Conservation (phyloP, 2,888 invertebrate species). For the Catocala nupta region DNA sequence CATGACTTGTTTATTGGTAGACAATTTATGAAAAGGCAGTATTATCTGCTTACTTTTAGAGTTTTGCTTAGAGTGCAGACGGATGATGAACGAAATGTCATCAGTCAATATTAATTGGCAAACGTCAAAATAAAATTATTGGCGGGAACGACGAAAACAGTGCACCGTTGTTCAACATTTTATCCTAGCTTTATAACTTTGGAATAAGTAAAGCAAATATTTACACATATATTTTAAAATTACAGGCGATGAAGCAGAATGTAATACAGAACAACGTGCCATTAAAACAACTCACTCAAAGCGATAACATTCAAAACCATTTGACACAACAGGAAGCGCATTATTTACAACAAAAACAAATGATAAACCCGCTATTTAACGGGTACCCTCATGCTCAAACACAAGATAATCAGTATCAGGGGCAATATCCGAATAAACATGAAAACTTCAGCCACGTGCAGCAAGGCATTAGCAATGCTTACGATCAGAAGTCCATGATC, state of each 20-base stretch:
- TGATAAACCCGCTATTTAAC: conserved; percentile 81
- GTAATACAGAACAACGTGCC: conserved; percentile 85
- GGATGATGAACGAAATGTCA: too few relatives aligned
- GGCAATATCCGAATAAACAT: conserved; percentile 78
- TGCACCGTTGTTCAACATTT: too few relatives aligned
- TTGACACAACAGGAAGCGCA: conserved; percentile 84
- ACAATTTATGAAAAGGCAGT: too few relatives aligned
- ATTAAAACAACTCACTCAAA: conserved; percentile 84
- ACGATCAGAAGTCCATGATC: conserved; percentile 79
- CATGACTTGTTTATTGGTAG: too few relatives aligned
- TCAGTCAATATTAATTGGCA: neutral
- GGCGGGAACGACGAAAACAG: neutral
- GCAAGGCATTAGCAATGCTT: conserved; percentile 81
- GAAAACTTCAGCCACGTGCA: conserved; percentile 80
- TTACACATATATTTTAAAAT: conserved; percentile 18
- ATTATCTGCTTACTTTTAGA: too few relatives aligned
- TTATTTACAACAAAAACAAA: conserved; percentile 86
- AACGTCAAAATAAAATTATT: conserved; percentile 1
- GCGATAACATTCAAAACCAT: conserved; percentile 82
- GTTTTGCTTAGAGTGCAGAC: too few relatives aligned
- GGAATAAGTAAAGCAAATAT: neutral
- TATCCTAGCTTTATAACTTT: too few relatives aligned
- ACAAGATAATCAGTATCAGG: conserved; percentile 78
- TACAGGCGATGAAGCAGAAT: conserved; percentile 82
- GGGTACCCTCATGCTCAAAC: conserved; percentile 75